These are phyloP conservation scores for Poecile atricapillus DNA, from an alignment of 2,113 vertebrate species.

Conservation along the genomic window DNA sequence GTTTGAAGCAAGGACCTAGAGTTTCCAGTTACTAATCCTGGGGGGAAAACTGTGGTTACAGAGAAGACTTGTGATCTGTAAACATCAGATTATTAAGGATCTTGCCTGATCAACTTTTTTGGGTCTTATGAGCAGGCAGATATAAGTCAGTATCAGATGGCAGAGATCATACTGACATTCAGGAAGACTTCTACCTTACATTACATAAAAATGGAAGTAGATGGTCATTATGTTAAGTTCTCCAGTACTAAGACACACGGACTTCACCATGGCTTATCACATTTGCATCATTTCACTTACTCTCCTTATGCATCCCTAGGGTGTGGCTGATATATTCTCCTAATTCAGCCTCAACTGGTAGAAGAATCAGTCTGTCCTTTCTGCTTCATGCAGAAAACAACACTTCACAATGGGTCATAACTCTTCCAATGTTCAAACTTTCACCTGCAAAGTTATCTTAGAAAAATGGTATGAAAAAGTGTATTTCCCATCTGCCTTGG, in stretches of 20 bases:
- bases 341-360: neutral
- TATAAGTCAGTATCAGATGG: neutral
- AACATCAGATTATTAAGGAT: neutral
- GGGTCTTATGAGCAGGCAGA: neutral
- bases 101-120: neutral
- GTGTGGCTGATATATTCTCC: neutral
- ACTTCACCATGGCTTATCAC: neutral
- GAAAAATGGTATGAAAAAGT: neutral
- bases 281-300: neutral
- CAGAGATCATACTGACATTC: rapidly evolving
- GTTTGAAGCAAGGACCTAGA: neutral
- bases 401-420: neutral
- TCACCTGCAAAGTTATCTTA: neutral
- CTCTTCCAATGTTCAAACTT: neutral
- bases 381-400: neutral
- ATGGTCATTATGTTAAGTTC: neutral
- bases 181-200: neutral
- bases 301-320: neutral
- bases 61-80: neutral
- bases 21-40: neutral
- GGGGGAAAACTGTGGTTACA: neutral
- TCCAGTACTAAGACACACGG: neutral
- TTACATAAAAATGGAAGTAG: neutral
- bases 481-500: neutral
- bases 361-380: neutral